Base-by-base conservation (phyloP, 2,888 invertebrate genomes). In the Terebella lapidaria region DNA sequence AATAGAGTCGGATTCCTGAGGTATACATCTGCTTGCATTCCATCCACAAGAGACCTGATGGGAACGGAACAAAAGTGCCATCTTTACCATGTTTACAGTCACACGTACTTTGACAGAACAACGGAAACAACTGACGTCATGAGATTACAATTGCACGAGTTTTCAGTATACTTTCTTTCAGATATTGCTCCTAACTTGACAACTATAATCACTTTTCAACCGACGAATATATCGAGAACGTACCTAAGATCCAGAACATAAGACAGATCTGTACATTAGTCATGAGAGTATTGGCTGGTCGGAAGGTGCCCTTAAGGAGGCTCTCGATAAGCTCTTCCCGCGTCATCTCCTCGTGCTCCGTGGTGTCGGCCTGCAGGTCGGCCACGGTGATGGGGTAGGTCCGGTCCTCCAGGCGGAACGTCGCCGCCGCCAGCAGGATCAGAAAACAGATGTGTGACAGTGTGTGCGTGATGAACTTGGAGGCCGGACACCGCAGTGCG, bases 401-500 rank as follows among this genome's bases (percentile, higher is more conserved):
- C 25, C 54, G 45, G 24, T 58, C 61, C 49, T 63, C 61, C 46
- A 63, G 56, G 22, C 63, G 22, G 70, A 87, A 84, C 71, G 88
- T 88, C 51, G 89, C 89, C 55, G 88, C 84, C 18, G 86, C 75
- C 62, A 88, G 83, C 63, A 88, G 75, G 1, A 84, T 72, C 54
- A 89, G 83, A 79, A 89, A 89, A 62, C 87, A 80, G 58, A 87
- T 74, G 75, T 88, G 88, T 18, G 87, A 85, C 20, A 87, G 84
- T 3, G 85, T 83, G 71, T 86, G 87, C 56, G 86, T 87, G 69
- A 89, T 85, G 81, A 88, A 87, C 80, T 87, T 87, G 77, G 88
- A 88, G 65, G 88, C 83, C 28, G 89, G 89, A 70, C 87, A 81
- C 82, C 81, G 47, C 74, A 80, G 74, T 22, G 77, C 72, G 62